A percentile compares a stretch with the other conserved stretches of the same genome.
phyloP scores from a whole-genome alignment of 2,888 invertebrate genomes.

The Xylota segnis region DNA sequence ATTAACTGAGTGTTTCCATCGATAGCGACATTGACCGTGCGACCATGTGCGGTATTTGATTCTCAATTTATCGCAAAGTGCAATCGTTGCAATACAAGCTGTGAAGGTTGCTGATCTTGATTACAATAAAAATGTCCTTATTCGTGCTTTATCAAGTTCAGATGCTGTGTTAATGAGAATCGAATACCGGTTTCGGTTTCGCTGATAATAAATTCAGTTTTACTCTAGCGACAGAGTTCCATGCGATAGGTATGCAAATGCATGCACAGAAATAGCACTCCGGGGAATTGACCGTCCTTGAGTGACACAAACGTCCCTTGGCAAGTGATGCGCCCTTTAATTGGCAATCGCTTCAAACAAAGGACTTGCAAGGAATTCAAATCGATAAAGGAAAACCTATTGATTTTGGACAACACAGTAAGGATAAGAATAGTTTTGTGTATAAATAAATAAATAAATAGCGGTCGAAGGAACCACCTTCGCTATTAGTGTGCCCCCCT shows the following conservation, averaged over 20 bases:
- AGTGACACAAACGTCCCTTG: not conserved
- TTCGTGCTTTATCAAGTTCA: constrained; percentile 43
- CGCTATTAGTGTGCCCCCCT: constrained; percentile 73
- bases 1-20: constrained; percentile 6
- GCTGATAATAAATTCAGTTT: not conserved
- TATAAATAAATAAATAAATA: too few species aligned
- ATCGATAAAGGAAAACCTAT: constrained; percentile 37
- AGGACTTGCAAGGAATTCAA: not conserved
- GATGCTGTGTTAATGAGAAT: constrained; percentile 26
- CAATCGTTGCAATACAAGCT: not conserved
- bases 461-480: not conserved
- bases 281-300: constrained; percentile 48
- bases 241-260: not conserved
- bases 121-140: constrained; percentile 15
- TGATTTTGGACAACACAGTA: constrained; percentile 48
- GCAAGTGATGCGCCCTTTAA: not conserved
- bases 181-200: not conserved
- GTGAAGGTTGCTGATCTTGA: constrained; percentile 34
- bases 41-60: not conserved
- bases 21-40: constrained; percentile 4
- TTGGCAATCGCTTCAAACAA: not conserved
- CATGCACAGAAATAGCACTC: constrained; percentile 42
- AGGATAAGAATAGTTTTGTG: not conserved
- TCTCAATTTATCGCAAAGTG: not conserved
- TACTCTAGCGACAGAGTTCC: not conserved